phyloP scores from a whole-genome alignment of 2,113 vertebrate genomes.

The Ptilonorhynchus violaceus region DNA sequence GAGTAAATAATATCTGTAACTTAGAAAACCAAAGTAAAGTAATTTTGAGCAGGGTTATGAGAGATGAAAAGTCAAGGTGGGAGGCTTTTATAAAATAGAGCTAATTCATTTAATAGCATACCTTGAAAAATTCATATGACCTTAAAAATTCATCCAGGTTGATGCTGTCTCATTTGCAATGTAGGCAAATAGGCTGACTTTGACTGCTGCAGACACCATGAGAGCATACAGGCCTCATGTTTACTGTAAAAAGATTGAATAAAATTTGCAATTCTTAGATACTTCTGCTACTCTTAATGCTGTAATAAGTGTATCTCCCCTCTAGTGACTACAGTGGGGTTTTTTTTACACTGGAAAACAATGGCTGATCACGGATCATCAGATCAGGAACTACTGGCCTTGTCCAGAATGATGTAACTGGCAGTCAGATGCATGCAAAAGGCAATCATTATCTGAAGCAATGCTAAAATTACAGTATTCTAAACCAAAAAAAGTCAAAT shows the following conservation, averaged over 20 bases:
- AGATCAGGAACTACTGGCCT: neutral
- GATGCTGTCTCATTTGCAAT: neutral
- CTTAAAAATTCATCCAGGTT: neutral
- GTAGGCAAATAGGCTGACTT: neutral
- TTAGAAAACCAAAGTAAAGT: neutral
- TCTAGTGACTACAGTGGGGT: neutral
- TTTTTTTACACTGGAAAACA: neutral
- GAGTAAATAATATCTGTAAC: neutral
- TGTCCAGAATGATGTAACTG: neutral
- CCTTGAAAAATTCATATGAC: neutral
- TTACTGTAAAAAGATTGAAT: neutral
- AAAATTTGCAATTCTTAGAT: neutral
- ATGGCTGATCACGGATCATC: neutral
- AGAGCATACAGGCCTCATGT: neutral
- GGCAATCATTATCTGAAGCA: neutral
- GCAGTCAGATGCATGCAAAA: neutral
- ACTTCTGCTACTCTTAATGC: neutral
- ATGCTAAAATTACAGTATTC: neutral
- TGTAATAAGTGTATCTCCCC: neutral
- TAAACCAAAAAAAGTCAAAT: neutral
- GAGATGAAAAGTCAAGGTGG: neutral
- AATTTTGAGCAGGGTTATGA: neutral
- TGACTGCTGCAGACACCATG: neutral
- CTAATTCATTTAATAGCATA: neutral
- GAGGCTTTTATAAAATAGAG: neutral